Conservation (phyloP, 1,140 invertebrate genomes). For the Eupeodes corollae region DNA sequence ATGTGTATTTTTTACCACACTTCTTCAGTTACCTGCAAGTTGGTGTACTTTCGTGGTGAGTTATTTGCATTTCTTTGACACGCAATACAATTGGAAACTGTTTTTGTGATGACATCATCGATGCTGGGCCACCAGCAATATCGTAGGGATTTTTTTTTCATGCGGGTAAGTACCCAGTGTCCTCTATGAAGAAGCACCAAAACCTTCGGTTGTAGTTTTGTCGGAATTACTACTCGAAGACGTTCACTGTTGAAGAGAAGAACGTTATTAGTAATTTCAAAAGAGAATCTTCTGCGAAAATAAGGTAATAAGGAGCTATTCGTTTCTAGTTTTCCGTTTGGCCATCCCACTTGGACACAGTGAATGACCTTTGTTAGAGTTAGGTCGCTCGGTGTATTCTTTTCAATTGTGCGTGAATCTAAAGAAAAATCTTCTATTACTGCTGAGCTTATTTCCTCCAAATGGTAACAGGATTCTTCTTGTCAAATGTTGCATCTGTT, state of each 20-base stretch:
- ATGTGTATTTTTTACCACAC: constrained; percentile 38
- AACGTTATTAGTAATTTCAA: constrained; percentile 1
- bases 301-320: too few species aligned
- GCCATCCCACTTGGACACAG: constrained; percentile 4
- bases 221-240: constrained; percentile 18
- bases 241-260: too few species aligned
- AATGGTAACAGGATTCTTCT: constrained; percentile 7
- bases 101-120: constrained; percentile 25
- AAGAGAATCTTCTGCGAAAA: neutral
- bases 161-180: constrained; percentile 33
- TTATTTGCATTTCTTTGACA: neutral
- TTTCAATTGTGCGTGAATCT: constrained; percentile 1
- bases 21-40: neutral
- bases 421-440: constrained; percentile 5
- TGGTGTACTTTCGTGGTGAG: neutral
- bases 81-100: neutral
- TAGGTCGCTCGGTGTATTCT: constrained; percentile 1
- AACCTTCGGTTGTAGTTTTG: constrained; percentile 14
- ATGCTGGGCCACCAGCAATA: too few species aligned
- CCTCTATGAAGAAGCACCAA: constrained; percentile 32
- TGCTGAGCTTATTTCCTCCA: too few species aligned
- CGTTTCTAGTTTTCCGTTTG: too few species aligned
- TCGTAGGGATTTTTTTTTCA: constrained; percentile 36
- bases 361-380: neutral
- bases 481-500: constrained; percentile 6